Evolutionary conservation across 2,113 vertebrate genomes (phyloP).

Genomic region (Tricholaema leucomelas): DNA sequence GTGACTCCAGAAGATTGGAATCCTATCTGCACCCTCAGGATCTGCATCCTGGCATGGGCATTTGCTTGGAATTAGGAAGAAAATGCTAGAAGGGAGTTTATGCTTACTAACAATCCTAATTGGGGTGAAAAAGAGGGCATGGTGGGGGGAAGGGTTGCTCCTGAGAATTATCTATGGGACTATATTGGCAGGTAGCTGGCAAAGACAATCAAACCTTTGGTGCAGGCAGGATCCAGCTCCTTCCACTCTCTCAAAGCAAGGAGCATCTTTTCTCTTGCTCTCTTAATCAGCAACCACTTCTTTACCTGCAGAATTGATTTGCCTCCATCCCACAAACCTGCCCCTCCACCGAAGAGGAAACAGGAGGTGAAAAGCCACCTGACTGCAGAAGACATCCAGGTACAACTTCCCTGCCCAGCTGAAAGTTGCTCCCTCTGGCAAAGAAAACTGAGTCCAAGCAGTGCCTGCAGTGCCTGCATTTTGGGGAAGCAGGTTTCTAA

Average conservation of each 20-base stretch:
- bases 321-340: slow-evolving; percentile 85
- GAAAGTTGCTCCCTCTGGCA: neutral
- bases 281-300: slow-evolving; percentile 20
- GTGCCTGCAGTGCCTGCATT: accelerated
- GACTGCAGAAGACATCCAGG: slow-evolving; percentile 89
- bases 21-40: neutral
- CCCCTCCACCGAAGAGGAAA: slow-evolving; percentile 84
- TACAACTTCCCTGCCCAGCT: slow-evolving; percentile 22
- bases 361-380: slow-evolving; percentile 84
- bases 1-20: neutral
- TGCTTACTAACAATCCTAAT: neutral
- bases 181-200: neutral
- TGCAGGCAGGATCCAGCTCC: neutral
- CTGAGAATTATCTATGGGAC: neutral
- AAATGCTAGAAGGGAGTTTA: neutral
- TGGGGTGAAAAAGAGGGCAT: neutral
- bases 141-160: neutral
- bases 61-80: neutral
- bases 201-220: neutral
- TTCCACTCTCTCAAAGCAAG: neutral
- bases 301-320: slow-evolving; percentile 81
- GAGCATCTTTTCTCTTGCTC: neutral
- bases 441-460: neutral
- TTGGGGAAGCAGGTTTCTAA: neutral
- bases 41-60: neutral